phyloP scores from a whole-genome alignment of 2,888 invertebrate species.

The Acanthosoma haemorrhoidale region DNA sequence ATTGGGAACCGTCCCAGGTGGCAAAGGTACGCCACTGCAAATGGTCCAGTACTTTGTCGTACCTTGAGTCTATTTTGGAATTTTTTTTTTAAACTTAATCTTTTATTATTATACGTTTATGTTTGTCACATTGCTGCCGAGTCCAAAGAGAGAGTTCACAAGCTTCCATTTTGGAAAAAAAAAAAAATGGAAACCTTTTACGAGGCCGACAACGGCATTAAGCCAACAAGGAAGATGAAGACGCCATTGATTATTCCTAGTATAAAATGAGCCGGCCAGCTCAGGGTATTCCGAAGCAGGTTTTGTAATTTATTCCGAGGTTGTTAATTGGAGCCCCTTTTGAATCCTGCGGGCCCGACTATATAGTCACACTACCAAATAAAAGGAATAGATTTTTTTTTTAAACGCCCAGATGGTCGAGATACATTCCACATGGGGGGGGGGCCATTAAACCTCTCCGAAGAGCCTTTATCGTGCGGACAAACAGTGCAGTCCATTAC shows the following conservation, averaged over 20 bases:
- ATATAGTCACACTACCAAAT: not conserved
- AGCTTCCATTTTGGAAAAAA: slow-evolving; percentile 5
- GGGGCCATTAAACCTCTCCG: not conserved
- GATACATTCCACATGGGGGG: slow-evolving; percentile 2
- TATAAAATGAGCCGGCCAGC: not conserved
- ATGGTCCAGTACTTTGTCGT: too few species aligned
- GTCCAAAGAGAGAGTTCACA: too few species aligned
- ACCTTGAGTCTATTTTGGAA: too few species aligned
- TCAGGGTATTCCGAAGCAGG: not conserved
- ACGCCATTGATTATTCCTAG: not conserved
- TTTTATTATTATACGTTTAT: too few species aligned
- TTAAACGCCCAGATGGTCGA: slow-evolving; percentile 4
- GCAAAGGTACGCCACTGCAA: too few species aligned
- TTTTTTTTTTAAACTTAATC: too few species aligned
- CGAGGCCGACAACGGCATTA: too few species aligned
- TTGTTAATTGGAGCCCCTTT: slow-evolving; percentile 7
- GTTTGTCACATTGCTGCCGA: too few species aligned
- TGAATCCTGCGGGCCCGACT: not conserved
- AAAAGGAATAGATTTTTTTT: not conserved
- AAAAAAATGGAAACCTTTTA: too few species aligned
- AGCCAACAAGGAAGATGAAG: slow-evolving; percentile 4
- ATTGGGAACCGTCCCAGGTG: too few species aligned
- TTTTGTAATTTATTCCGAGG: slow-evolving; percentile 7
- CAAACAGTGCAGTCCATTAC: slow-evolving; percentile 7
- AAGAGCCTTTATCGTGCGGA: not conserved